Evolutionary conservation across 2,888 invertebrate genomes (phyloP), one percentile per base, ranked within the genome.

Genomic region (Cheilosia vulpina): DNA sequence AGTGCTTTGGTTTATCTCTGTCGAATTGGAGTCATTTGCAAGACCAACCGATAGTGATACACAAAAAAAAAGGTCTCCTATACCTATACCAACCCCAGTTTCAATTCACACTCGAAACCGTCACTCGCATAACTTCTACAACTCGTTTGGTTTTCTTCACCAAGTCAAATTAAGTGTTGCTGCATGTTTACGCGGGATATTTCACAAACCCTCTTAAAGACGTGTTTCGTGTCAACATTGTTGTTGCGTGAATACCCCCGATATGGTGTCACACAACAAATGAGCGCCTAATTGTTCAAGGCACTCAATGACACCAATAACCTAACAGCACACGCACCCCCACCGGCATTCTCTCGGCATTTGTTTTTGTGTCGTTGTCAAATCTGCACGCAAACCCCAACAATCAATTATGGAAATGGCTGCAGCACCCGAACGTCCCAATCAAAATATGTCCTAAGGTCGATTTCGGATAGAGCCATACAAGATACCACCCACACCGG

Each of bases 271-370:
- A 65, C 73, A 79, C 53, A 78, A 79, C 71, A 84, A 84, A 84
- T 79, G 84, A 76, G 60, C 65, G 79, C 79, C 79, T 79, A 84
- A 84, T 79, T 79, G 79, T 50, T 84, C 84, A 79, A 71, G 79
- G 84, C 79, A 79, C 84, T 79, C 79, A 84, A 84, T 84, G 84
- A 76, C 84, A 84, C 84, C 69, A 71, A 75, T 53, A 65, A 65
- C 76, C 57, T n/a, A 57, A 66, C 62, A 78, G 69, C 41, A 65
- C 78, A 60, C 52, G 34, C 50, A 43, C 43, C 47, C 24, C 3
- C 38, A 38, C 38, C 13, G 38, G 3, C 38, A 38, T 27, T 1
- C 38, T 11, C 38, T 34, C 34, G 11, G 34, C 11, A 9, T 38
- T 13, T 11, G 47, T 19, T 19, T 24, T 5, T 4, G 15, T 63